A percentile compares a stretch with the other conserved stretches of the same genome.
phyloP scores from a whole-genome alignment of 2,888 invertebrate genomes.

The Morpho deidamia region DNA sequence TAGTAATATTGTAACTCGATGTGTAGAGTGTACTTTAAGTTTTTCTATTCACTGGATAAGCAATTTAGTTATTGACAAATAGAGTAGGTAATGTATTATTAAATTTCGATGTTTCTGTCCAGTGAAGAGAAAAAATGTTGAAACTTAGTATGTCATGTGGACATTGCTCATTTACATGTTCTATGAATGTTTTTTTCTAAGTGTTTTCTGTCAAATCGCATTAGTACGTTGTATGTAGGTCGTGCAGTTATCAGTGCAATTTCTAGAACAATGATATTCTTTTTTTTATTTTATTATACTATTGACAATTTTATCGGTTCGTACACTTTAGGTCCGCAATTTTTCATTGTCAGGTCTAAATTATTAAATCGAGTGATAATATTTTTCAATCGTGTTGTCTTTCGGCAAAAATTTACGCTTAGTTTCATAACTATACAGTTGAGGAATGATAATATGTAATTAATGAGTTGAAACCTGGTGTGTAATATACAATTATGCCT shows the following conservation, averaged over 20 bases:
- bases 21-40: constrained; percentile 12
- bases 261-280: constrained; percentile 2
- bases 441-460: constrained; percentile 43
- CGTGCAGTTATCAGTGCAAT: constrained; percentile 17
- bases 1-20: constrained; percentile 19
- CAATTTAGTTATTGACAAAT: constrained; percentile 10
- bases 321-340: constrained; percentile 7
- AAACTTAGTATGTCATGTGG: constrained; percentile 9
- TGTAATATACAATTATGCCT: not conserved
- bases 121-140: constrained; percentile 8
- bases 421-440: constrained; percentile 54
- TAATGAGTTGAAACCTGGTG: constrained; percentile 22
- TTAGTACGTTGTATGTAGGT: constrained; percentile 8
- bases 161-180: constrained; percentile 18
- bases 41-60: constrained; percentile 10
- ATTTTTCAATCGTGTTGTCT: constrained; percentile 55
- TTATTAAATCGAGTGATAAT: constrained; percentile 38
- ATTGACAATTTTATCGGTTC: constrained; percentile 4
- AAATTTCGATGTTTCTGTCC: constrained; percentile 3
- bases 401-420: constrained; percentile 44
- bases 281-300: not conserved
- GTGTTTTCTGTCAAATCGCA: not conserved
- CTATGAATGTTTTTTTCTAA: not conserved
- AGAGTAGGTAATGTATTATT: constrained; percentile 3
- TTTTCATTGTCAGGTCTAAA: constrained; percentile 20